Evolutionary conservation across 2,797 vertebrate species (phyloP), one percentile per base, ranked within the genome.

Genomic region (Pogonophryne albipinna): DNA sequence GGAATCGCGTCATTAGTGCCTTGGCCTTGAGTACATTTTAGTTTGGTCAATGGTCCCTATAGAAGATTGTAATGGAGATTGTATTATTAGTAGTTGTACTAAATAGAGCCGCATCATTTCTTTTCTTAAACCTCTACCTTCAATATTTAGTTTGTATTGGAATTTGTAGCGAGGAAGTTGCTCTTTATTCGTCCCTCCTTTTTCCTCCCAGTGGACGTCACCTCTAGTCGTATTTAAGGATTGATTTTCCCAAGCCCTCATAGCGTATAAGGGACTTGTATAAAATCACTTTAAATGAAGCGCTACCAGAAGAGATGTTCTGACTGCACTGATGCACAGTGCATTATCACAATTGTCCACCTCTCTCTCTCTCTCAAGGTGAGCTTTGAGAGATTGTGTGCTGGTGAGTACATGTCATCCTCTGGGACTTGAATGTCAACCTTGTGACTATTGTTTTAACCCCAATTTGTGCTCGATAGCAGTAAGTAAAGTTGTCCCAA

Each of bases 261-360:
- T 66, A 52, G 8, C 12, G 11, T 49, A n/a, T 42, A 4, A 10
- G 6, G 44, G 19, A 75, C 55, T 66, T 70, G 64, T 75, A 47
- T 67, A 71, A 73, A 78, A 84, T 46, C 63, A 70, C 67, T 78
- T 70, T 31, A 72, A 72, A 58, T 34, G 15, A 61, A 71, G 65
- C 56, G 45, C 34, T 38, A 46, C 74, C 42, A 51, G 47, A 69
- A 34, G 31, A 19, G 13, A 49, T n/a, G 16, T 51, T 66, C 86
- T 66, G 78, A 83, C 74, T 80, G 57, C 55, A 62, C 7, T 50
- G 23, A 23, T 23, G 27, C 65, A 60, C 17, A 16, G 55, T 73
- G 72, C 51, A 57, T 52, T 56, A 66, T 79, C 46, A 64, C 57
- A 20, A 10, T 31, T 69, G 79, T 79, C 66, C 55, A 66, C 1